Base-by-base conservation (phyloP, 2,113 vertebrate genomes). In the Chamaetylas fuelleborni region DNA sequence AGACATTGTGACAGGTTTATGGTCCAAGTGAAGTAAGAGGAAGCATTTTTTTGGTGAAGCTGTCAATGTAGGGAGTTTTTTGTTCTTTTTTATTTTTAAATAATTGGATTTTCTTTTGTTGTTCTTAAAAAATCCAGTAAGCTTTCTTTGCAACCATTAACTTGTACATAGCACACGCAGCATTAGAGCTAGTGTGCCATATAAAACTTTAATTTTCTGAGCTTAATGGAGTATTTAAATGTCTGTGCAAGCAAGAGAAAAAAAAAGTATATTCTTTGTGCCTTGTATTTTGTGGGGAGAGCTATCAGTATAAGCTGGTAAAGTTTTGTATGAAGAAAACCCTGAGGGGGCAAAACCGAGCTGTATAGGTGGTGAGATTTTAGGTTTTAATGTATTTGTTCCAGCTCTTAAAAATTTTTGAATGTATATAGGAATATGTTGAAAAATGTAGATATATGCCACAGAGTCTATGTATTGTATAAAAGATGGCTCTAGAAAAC, bases 391-490 rank as follows among this genome's bases (percentile, higher is more conserved):
- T 98, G 98, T 99, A 98, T 98, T 99, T 99, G 98, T 98, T 98
- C 97, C 98, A 98, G 98, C 98, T 98, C 98, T 99, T 98, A 98
- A 99, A 97, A 97, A 97, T 97, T 98, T 98, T 98, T 99, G 99
- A 99, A 99, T 99, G 99, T 99, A 99, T 98, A 99, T 99, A 99
- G 98, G 98, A 99, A 98, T 98, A 98, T 98, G 98, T 98, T 98
- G 98, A 98, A 98, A 99, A 99, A 98, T 99, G 98, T 99, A 98
- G 98, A 99, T 98, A 98, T 98, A 99, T 99, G 99, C 99, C 99
- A 99, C 99, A 99, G 99, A 99, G 99, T 99, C 99, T 99, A 98
- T 99, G 98, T 98, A 98, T 98, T 98, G 99, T 99, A 99, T 98
- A 98, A 99, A 99, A 98, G 99, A 99, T 99, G 99, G 99, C 98